Evolutionary conservation across 2,797 vertebrate species (phyloP), one percentile per base, ranked within the genome.

Genomic region (Aphelocoma californica): DNA sequence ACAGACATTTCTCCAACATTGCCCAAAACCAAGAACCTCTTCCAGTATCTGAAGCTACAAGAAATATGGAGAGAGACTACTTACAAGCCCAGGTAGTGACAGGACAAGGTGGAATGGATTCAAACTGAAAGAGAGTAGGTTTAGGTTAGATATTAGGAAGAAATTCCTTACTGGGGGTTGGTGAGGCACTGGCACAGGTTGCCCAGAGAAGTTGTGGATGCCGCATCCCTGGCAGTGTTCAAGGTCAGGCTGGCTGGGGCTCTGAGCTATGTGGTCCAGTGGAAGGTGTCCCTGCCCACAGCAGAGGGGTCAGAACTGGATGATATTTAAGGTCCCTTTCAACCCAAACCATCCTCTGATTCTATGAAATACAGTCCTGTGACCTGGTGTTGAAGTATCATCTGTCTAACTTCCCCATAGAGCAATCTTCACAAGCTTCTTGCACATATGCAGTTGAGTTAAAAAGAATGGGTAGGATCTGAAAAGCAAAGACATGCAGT

Each of bases 231-330:
- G 61, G 25, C 0, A 26, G 14, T 21, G n/a, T 7, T 26, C 18
- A 6, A 14, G 25, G 15, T 5, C 14, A 25, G 32, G 16, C 1
- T 82, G 48, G 42, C 17, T 44, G 28, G 9, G 9, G 3, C 32
- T n/a, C 6, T 82, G 32, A 69, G 48, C 16, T 0, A 7, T 1
- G 32, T 56, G 32, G 4, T 9, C 13, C 9, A 24, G 13, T 20
- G 10, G 34, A 36, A 75, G 23, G 5, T n/a, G 32, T 12, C 14
- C 28, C 36, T 56, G 42, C 0, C 18, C 48, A 25, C 0, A 0
- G 31, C 16, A 62, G 23, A 3, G 23, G 6, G 10, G 3, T 3
- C 56, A 42, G 7, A 62, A 29, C 11, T 24, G 5, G 24, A 18
- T 50, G 34, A 2, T 34, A 7, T 23, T 34, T 42, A 48, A 34